phyloP scores from a whole-genome alignment of 2,888 invertebrate species.

The Drosophila colorata region DNA sequence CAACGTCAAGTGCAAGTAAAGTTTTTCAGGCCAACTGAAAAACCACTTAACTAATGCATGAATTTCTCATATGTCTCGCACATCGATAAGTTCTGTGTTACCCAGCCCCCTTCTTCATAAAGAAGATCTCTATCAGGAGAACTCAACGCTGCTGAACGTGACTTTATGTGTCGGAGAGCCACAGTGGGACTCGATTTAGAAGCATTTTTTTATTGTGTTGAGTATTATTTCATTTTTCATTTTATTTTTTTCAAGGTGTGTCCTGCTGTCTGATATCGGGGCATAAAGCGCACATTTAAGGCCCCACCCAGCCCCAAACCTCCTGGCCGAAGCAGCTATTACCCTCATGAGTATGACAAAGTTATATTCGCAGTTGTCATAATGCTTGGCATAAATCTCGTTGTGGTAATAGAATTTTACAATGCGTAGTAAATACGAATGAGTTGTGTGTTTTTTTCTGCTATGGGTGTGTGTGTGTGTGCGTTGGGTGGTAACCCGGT shows the following conservation, averaged over 20 bases:
- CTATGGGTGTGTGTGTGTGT: too few species aligned
- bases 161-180: conserved; percentile 50
- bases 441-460: conserved; percentile 15
- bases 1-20: conserved; percentile 25
- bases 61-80: conserved; percentile 6
- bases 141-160: conserved; percentile 56
- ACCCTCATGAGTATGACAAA: conserved; percentile 37
- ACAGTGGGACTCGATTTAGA: conserved; percentile 55
- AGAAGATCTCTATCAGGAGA: conserved; percentile 36
- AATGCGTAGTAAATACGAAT: conserved; percentile 61
- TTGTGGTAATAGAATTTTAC: conserved; percentile 61
- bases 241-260: conserved; percentile 63
- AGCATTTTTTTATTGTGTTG: conserved; percentile 13
- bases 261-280: conserved; percentile 43
- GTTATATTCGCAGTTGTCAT: conserved; percentile 40
- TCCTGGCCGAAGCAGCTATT: conserved; percentile 3
- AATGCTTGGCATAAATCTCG: conserved; percentile 63
- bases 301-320: conserved; percentile 9
- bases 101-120: background rate
- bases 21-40: conserved; percentile 5
- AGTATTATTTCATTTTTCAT: too few species aligned
- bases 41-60: conserved; percentile 22
- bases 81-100: conserved; percentile 23
- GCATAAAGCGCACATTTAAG: conserved; percentile 19
- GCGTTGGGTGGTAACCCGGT: conserved; percentile 31